Conservation (phyloP, 2,797 vertebrate species). For the Avahi laniger region DNA sequence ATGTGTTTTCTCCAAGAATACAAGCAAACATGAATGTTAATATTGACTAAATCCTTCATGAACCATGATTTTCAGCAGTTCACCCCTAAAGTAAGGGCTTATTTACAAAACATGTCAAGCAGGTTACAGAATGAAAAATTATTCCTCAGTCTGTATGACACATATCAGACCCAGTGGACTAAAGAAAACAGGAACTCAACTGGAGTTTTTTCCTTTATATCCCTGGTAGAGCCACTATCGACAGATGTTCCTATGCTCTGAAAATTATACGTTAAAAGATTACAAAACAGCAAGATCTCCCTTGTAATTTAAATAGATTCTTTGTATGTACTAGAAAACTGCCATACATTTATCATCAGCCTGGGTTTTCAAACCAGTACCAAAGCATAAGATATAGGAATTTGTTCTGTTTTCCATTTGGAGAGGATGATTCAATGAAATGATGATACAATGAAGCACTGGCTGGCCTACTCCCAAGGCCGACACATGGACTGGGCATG, state of each 20-base stretch:
- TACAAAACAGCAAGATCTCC: background rate
- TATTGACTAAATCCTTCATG: background rate
- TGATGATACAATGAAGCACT: conserved; percentile 61
- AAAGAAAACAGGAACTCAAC: background rate
- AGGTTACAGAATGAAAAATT: background rate
- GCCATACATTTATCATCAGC: conserved; percentile 33
- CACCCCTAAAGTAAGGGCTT: background rate
- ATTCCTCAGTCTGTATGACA: background rate
- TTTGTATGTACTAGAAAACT: conserved; percentile 53
- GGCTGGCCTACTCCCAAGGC: conserved; percentile 30
- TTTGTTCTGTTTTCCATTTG: conserved; percentile 41
- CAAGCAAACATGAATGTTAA: background rate
- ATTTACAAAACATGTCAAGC: background rate
- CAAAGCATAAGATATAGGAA: background rate
- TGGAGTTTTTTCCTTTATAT: background rate
- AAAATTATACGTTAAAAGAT: background rate
- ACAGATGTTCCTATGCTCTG: background rate
- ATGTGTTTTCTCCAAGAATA: background rate
- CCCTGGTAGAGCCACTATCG: too few relatives aligned
- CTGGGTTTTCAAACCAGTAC: background rate
- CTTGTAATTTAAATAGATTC: background rate
- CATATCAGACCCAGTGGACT: background rate
- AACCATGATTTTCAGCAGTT: background rate
- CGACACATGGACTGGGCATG: background rate
- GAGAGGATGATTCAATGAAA: conserved; percentile 50